These are phyloP conservation scores for Rhea pennata DNA, from an alignment of 2,113 vertebrate genomes.

Conservation along the genomic window DNA sequence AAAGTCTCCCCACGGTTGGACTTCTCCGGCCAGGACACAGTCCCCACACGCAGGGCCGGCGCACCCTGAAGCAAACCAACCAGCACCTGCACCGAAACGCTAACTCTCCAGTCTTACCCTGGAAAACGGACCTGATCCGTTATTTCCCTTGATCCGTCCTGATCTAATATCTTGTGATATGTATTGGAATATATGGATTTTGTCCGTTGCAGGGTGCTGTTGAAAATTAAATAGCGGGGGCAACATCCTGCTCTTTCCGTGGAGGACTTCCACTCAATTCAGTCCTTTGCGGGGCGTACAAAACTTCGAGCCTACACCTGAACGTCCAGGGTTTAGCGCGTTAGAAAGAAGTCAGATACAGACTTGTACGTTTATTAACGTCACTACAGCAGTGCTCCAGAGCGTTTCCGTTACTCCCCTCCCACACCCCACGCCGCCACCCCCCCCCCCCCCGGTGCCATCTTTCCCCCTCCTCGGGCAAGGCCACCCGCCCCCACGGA, in stretches of 20 bases:
- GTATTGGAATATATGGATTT: background rate
- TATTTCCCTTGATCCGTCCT: rapidly evolving
- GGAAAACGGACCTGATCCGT: background rate
- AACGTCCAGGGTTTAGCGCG: rapidly evolving
- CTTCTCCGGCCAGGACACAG: background rate
- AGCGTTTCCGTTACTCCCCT: background rate
- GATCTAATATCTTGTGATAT: background rate
- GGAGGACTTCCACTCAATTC: rapidly evolving
- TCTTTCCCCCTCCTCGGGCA: background rate
- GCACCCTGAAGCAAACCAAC: rapidly evolving
- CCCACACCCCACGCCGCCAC: background rate
- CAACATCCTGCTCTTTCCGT: background rate
- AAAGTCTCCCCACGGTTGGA: background rate
- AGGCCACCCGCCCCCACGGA: background rate
- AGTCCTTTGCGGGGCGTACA: rapidly evolving
- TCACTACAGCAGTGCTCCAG: rapidly evolving
- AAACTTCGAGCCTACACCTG: background rate
- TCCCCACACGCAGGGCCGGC: rapidly evolving
- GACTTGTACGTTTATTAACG: background rate
- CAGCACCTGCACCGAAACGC: background rate
- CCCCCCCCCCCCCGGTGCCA: background rate
- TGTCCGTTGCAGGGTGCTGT: too few species aligned
- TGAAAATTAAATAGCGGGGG: rapidly evolving
- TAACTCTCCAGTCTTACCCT: background rate
- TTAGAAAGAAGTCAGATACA: background rate